Base-by-base conservation (phyloP, 2,888 invertebrate species). In the Rapana venosa region DNA sequence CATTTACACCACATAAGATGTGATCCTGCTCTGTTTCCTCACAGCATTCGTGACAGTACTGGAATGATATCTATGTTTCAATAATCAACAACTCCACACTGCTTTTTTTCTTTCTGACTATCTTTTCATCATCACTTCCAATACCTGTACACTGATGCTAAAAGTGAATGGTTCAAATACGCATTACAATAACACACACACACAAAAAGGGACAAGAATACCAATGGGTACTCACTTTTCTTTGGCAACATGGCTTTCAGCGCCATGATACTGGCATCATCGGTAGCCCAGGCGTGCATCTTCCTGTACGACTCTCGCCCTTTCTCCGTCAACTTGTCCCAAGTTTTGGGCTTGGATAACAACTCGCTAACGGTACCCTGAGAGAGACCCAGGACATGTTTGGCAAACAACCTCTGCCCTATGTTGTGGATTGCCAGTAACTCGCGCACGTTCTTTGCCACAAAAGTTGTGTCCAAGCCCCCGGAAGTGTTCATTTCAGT, bases 281-380 rank as follows among this genome's bases (percentile, higher is more conserved):
- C 99, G 96, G 98, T 98, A 93, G 99, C 98, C 99, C 99, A 99
- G 95, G 98, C 98, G 97, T 99, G 99, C 99, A 99, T 99, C 97
- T 99, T 99, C 95, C 99, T 97, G 97, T 99, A 99, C 94, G 99
- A 99, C 97, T 99, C 99, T 90, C 99, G 97, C 70, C 99, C 99
- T 96, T 99, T 99, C 97, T 99, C 99, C 90, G 99, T 99, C 95
- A 99, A 97, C 97, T 99, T 99, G 97, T 99, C 99, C 99, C 99
- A 99, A 26, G 99, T 99, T 96, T 99, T 99, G 90, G 99, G 99
- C 96, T 99, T 99, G 93, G 99, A 99, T 92, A 99, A 97, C 95
- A 99, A 97, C 97, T 99, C 99, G 93, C 99, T 99, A 87, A 99
- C 99, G 47, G 99, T 99, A 91, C 99, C 99, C 96, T 99, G 99